Evolutionary conservation across 2,797 vertebrate species (phyloP).

Genomic region (Anguilla anguilla): DNA sequence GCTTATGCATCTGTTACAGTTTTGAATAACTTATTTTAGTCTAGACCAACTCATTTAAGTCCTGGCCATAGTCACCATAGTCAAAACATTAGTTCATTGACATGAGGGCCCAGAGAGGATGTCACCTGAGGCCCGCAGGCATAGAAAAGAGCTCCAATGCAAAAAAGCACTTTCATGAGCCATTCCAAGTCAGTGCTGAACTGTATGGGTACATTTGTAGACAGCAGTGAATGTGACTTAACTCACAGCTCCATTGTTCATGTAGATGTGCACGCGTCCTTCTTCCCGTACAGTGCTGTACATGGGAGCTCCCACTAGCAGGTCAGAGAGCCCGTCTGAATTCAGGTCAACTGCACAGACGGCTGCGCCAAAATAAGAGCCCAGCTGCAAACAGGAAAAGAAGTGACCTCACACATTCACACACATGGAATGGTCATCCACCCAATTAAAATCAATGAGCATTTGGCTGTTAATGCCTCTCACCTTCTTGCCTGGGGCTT

Average conservation of each 20-base stretch:
- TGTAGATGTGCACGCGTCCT: conserved; percentile 89
- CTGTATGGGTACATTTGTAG: neutral
- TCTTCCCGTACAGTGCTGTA: conserved; percentile 86
- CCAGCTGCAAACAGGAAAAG: conserved; percentile 73
- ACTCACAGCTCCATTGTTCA: conserved; percentile 89
- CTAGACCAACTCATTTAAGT: too few species aligned
- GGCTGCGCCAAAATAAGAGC: conserved; percentile 87
- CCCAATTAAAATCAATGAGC: neutral
- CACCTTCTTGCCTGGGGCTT: conserved; percentile 86
- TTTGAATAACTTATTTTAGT: too few species aligned
- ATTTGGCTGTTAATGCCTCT: conserved; percentile 27
- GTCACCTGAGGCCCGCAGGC: too few species aligned
- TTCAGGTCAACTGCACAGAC: conserved; percentile 86
- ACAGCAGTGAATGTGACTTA: neutral
- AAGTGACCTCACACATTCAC: neutral
- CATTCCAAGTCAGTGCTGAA: too few species aligned
- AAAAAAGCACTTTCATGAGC: too few species aligned
- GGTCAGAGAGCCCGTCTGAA: conserved; percentile 88
- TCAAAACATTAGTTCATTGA: too few species aligned
- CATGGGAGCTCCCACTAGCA: conserved; percentile 93
- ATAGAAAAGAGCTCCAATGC: too few species aligned
- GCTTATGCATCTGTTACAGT: too few species aligned
- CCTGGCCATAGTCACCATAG: too few species aligned
- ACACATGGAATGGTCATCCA: neutral
- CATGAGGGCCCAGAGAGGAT: too few species aligned